Conservation (phyloP, 1,140 invertebrate species). For the Heliconius hewitsoni region DNA sequence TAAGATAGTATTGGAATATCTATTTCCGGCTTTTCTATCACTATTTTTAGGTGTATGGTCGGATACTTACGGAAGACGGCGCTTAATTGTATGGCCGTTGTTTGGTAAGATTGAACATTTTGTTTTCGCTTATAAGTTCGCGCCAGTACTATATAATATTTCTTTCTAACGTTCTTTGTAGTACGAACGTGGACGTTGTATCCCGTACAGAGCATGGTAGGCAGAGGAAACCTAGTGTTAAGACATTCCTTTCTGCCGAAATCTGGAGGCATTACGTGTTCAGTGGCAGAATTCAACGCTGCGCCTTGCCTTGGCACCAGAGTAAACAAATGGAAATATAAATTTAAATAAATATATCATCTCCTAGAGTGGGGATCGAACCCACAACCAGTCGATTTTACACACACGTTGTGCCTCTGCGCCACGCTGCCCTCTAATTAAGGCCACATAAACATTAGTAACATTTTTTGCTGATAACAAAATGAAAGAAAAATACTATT, state of each 20-base stretch:
- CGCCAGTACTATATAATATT: background rate
- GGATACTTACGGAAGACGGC: constrained; percentile 86
- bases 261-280: too few species aligned
- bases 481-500: background rate
- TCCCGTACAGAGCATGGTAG: too few species aligned
- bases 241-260: too few species aligned
- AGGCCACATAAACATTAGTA: background rate
- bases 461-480: background rate
- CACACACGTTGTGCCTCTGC: too few species aligned
- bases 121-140: background rate
- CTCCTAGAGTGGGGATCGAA: too few species aligned
- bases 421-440: too few species aligned
- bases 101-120: constrained; percentile 56
- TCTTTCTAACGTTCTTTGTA: background rate
- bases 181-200: background rate
- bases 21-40: constrained; percentile 84
- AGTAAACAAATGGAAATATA: too few species aligned
- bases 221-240: too few species aligned
- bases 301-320: too few species aligned
- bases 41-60: constrained; percentile 88
- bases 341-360: too few species aligned
- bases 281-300: too few species aligned
- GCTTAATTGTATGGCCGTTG: constrained; percentile 82
- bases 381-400: too few species aligned
- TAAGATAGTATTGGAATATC: constrained; percentile 82